Conservation (phyloP, 2,113 vertebrate genomes). For the Bos javanicus region DNA sequence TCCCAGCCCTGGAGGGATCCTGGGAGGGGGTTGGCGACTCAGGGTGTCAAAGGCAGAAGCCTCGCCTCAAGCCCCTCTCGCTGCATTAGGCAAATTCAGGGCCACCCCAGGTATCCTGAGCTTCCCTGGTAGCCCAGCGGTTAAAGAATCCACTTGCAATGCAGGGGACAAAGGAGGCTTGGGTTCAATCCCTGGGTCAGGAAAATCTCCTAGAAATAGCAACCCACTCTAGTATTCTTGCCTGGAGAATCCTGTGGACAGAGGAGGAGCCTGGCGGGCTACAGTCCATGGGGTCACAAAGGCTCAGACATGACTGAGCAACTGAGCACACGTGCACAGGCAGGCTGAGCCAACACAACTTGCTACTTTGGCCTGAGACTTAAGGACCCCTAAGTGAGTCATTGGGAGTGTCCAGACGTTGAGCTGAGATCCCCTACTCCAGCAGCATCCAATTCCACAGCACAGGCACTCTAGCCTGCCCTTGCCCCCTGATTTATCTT, state of each 20-base stretch:
- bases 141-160: neutral
- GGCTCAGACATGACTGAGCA: neutral
- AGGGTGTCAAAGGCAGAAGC: neutral
- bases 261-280: neutral
- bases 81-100: neutral
- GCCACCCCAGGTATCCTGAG: neutral
- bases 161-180: neutral
- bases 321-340: neutral
- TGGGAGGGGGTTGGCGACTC: neutral
- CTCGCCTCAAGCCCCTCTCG: too few relatives aligned
- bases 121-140: neutral
- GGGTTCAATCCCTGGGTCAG: neutral
- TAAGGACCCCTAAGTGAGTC: neutral
- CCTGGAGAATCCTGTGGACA: neutral
- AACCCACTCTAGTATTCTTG: neutral
- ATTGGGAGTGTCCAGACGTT: accelerated
- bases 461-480: neutral
- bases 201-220: neutral
- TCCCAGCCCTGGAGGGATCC: neutral
- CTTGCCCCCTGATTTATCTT: neutral
- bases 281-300: neutral
- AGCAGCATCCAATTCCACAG: neutral
- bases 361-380: neutral
- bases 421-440: neutral
- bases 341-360: neutral